Evolutionary conservation across 2,113 vertebrate genomes (phyloP).

Genomic region (Cichladusa arquata): DNA sequence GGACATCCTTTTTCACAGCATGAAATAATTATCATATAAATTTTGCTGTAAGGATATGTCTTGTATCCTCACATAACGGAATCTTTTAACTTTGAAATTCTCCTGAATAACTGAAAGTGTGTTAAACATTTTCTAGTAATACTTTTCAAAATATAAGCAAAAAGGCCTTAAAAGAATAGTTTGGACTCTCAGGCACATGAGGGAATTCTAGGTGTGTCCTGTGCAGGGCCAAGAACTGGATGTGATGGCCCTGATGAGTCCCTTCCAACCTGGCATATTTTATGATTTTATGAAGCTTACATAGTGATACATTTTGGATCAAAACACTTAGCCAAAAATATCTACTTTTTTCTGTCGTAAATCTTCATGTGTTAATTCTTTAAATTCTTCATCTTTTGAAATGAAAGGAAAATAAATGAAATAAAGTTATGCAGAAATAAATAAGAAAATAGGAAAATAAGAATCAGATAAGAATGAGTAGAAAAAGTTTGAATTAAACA

Average conservation of each 20-base stretch:
- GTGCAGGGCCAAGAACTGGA: too few species aligned
- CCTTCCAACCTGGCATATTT: background rate
- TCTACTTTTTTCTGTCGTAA: background rate
- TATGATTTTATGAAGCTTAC: background rate
- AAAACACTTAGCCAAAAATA: background rate
- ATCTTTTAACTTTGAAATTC: background rate
- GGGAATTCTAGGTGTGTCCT: background rate
- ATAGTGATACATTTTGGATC: background rate
- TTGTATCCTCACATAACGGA: background rate
- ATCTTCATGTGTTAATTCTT: background rate
- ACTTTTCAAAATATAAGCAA: background rate
- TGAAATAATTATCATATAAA: background rate
- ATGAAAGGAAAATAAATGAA: background rate
- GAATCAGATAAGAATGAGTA: background rate
- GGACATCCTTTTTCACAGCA: background rate
- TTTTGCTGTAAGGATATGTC: background rate
- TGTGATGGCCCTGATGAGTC: too few species aligned
- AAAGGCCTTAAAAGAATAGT: background rate
- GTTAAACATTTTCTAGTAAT: background rate
- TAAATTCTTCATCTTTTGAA: background rate
- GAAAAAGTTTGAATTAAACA: background rate
- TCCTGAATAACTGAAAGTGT: background rate
- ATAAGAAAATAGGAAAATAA: background rate
- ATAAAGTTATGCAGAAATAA: background rate
- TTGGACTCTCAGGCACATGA: background rate